Evolutionary conservation across 2,797 vertebrate genomes (phyloP).

Genomic region (Anguilla obscura): DNA sequence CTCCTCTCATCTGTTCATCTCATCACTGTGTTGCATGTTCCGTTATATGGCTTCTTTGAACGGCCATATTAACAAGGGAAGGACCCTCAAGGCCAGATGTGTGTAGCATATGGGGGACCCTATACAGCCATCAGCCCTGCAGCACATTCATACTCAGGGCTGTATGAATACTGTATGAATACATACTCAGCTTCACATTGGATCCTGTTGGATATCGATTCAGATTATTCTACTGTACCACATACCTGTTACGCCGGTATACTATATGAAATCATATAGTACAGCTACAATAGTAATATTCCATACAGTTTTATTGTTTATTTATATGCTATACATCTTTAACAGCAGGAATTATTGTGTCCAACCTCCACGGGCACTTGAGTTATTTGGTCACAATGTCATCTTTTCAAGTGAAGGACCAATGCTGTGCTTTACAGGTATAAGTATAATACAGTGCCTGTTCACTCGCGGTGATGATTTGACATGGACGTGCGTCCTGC

Average conservation of each 20-base stretch:
- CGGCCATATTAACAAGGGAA: constrained; percentile 54
- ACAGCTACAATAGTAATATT: background rate
- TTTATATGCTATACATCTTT: background rate
- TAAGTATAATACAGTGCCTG: too few species aligned
- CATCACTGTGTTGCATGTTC: constrained; percentile 47
- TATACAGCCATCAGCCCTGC: background rate
- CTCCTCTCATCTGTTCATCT: constrained; percentile 52
- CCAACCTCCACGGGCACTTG: background rate
- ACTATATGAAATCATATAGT: background rate
- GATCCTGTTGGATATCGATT: background rate
- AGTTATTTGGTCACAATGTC: background rate
- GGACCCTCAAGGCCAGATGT: constrained; percentile 61
- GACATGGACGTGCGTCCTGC: background rate
- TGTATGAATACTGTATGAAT: background rate
- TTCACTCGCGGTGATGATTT: background rate
- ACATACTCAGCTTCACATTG: background rate
- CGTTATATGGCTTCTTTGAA: constrained; percentile 63
- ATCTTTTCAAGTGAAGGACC: background rate
- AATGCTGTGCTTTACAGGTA: background rate
- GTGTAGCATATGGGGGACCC: constrained; percentile 32
- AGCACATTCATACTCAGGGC: background rate
- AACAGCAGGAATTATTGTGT: background rate
- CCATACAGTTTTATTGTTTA: background rate
- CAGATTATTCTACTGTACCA: background rate
- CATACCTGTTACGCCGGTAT: background rate